Conservation (phyloP, 2,113 vertebrate genomes). For the Labrus mixtus region DNA sequence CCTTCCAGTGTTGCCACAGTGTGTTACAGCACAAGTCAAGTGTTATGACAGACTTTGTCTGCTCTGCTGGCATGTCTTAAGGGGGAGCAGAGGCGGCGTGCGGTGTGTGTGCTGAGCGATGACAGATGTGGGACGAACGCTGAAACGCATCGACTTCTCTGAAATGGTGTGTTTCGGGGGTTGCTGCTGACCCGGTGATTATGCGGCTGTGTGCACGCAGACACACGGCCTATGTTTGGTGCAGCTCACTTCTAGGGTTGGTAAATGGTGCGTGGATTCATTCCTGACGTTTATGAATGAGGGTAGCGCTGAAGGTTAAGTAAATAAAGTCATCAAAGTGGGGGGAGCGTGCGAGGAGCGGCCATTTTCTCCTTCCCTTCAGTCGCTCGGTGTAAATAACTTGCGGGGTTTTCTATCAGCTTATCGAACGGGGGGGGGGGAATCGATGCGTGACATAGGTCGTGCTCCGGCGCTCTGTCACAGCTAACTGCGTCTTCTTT, state of each 20-base stretch:
- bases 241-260: conserved; percentile 50
- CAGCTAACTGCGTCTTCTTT: conserved; percentile 74
- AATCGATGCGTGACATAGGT: conserved; percentile 70
- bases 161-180: conserved; percentile 58
- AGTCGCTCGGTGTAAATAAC: conserved; percentile 45
- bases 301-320: conserved; percentile 64
- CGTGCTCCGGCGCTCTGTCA: conserved; percentile 62
- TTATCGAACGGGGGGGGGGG: conserved; percentile 60
- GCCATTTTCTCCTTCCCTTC: background rate
- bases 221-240: conserved; percentile 61
- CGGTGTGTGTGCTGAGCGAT: conserved; percentile 69
- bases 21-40: conserved; percentile 72
- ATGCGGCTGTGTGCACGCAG: conserved; percentile 43
- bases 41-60: conserved; percentile 77
- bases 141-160: conserved; percentile 60
- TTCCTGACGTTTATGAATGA: conserved; percentile 75
- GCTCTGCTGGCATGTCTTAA: conserved; percentile 62
- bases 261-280: conserved; percentile 56
- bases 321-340: conserved; percentile 75
- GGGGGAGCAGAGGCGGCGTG: conserved; percentile 61
- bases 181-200: conserved; percentile 65
- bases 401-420: conserved; percentile 67
- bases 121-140: conserved; percentile 77
- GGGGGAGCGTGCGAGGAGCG: conserved; percentile 6
- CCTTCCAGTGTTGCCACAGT: conserved; percentile 68